Conservation (phyloP, 2,888 invertebrate genomes). For the Plebejus anna region DNA sequence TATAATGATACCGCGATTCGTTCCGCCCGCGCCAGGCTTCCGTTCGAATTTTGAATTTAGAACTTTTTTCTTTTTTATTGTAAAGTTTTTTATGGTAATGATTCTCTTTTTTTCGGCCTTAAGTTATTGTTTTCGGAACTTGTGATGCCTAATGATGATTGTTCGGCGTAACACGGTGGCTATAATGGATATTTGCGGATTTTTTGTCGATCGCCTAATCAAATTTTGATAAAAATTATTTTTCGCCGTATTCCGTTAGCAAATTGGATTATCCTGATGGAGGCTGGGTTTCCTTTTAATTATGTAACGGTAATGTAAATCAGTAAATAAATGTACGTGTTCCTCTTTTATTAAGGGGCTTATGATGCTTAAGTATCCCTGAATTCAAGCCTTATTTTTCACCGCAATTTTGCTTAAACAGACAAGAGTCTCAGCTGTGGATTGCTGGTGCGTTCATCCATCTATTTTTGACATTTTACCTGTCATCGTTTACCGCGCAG, state of each 20-base stretch:
- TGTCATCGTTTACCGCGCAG: too few relatives aligned
- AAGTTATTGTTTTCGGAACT: constrained; percentile 59
- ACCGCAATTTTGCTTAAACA: too few relatives aligned
- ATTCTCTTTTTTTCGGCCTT: constrained; percentile 34
- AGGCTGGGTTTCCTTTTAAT: constrained; percentile 7
- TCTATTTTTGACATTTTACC: too few relatives aligned
- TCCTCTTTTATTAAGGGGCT: background rate
- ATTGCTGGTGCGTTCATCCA: too few relatives aligned
- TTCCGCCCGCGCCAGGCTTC: constrained; percentile 66
- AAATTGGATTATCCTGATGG: constrained; percentile 27
- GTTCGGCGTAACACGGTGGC: constrained; percentile 51
- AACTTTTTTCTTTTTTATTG: constrained; percentile 52
- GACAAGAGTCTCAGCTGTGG: too few relatives aligned
- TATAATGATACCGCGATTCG: constrained; percentile 71
- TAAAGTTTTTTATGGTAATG: constrained; percentile 38
- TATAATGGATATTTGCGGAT: constrained; percentile 50
- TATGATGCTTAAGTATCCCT: background rate
- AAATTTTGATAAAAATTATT: constrained; percentile 39
- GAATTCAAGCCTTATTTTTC: background rate
- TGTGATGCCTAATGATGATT: constrained; percentile 58
- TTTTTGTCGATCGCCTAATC: constrained; percentile 40
- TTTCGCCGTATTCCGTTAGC: constrained; percentile 27
- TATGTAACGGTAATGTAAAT: background rate
- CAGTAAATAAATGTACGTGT: background rate
- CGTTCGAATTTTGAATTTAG: constrained; percentile 70